Conservation (phyloP, 37 sponge, comb jelly and placozoan genomes). For the Agelas oroides region DNA sequence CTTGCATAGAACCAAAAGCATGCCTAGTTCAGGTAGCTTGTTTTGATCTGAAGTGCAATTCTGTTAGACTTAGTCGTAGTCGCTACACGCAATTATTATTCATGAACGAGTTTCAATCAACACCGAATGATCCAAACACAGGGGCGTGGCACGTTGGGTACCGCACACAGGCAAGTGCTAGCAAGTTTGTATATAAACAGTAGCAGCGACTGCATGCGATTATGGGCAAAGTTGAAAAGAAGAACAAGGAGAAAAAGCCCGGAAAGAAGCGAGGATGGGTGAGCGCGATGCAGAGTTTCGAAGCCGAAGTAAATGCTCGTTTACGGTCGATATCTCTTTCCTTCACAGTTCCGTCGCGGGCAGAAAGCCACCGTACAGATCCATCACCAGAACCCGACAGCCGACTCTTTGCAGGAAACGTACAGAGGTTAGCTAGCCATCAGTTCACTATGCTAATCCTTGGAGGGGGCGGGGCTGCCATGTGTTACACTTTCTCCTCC, state of each 20-base stretch:
- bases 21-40: too few relatives aligned
- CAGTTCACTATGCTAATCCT: not conserved
- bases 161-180: too few relatives aligned
- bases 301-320: too few relatives aligned
- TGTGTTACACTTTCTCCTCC: not conserved
- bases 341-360: too few relatives aligned
- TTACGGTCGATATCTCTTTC: too few relatives aligned
- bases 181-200: too few relatives aligned
- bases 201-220: not conserved
- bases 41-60: too few relatives aligned
- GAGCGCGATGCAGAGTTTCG: not conserved
- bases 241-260: not conserved
- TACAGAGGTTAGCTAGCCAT: constrained; percentile 24
- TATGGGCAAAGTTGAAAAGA: not conserved
- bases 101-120: too few relatives aligned
- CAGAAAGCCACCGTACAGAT: not conserved
- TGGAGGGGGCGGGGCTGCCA: constrained; percentile 16
- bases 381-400: not conserved
- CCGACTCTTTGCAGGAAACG: constrained; percentile 1
- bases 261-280: constrained; percentile 9
- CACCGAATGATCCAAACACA: too few relatives aligned
- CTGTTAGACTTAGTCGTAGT: too few relatives aligned
- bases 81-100: too few relatives aligned
- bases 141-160: constrained; percentile 8
- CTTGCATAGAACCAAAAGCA: not conserved